Evolutionary conservation across 2,888 invertebrate species (phyloP).

Genomic region (Octodonta nipae): DNA sequence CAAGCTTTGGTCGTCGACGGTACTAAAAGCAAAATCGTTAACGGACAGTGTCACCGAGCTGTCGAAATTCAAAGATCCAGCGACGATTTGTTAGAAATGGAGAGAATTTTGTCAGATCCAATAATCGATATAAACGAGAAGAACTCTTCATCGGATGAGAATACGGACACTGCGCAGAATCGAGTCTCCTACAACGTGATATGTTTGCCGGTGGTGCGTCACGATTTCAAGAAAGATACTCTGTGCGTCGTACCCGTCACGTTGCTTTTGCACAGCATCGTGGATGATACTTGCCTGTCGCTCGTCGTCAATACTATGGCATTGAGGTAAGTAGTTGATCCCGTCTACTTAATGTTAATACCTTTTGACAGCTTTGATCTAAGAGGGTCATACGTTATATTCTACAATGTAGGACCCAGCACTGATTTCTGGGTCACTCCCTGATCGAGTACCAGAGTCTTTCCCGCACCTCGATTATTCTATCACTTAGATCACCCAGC

Average conservation of each 20-base stretch:
- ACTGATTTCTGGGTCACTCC: too few relatives aligned
- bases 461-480: too few relatives aligned
- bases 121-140: conserved; percentile 18
- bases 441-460: too few relatives aligned
- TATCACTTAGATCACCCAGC: too few relatives aligned
- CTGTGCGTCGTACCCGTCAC: conserved; percentile 56
- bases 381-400: too few relatives aligned
- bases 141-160: conserved; percentile 12
- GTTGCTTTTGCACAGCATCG: conserved; percentile 54
- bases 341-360: too few relatives aligned
- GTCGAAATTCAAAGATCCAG: conserved; percentile 42
- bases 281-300: conserved; percentile 40
- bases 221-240: conserved; percentile 47
- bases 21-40: conserved; percentile 40
- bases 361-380: not conserved
- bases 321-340: conserved; percentile 33
- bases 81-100: conserved; percentile 26
- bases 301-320: conserved; percentile 33
- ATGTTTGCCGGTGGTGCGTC: conserved; percentile 44
- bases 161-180: conserved; percentile 15
- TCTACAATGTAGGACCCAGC: too few relatives aligned
- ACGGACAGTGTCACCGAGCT: conserved; percentile 59
- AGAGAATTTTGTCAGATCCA: conserved; percentile 14
- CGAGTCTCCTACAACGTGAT: conserved; percentile 46
- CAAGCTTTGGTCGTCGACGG: conserved; percentile 36